Evolutionary conservation across 2,888 invertebrate genomes (phyloP), one percentile per base, ranked within the genome.

Genomic region (Cloeon dipterum): DNA sequence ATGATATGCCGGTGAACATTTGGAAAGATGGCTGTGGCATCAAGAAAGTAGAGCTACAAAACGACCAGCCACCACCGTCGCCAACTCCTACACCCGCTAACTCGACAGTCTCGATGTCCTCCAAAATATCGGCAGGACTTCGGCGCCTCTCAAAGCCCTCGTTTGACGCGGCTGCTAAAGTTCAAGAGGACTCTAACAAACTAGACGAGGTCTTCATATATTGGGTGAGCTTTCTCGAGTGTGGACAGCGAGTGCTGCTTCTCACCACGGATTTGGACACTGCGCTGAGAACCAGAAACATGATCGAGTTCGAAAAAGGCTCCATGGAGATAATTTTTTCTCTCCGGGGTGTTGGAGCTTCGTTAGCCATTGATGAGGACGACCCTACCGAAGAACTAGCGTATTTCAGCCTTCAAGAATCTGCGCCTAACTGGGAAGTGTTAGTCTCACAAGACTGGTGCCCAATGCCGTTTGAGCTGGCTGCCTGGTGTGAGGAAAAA

Each of bases 401-500:
- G 0, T 74, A 76, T 45, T 51, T 70, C 1, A 73, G 73, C 43
- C 46, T 78, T 16, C 62, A 66, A 2, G 73, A 76, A 46, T 68
- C 72, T 0, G 65, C 79, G 1, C 73, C 82, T 0, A 62, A 74
- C 40, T 83, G 83, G 83, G 79, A 82, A 53, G 74, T 82, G 2
- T 74, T 74, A 47, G 73, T 81, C 1, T 75, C 74, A 14, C 71
- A 73, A 45, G 70, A 70, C 49, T 82, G 82, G 82, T 81, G 79
- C 51, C 67, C 71, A 21, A 55, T 82, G 3, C 74, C 76, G 0
- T 59, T 78, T 20, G 82, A 82, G 47, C 52, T 83, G 17, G 74
- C 76, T 3, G 68, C 77, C 0, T 82, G 82, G 82, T 61, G 82
- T 34, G 83, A 83, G 52, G 78, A 81, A 44, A 75, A 77, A 49